phyloP scores from a whole-genome alignment of 2,888 invertebrate genomes.

The Parnassius orleans region DNA sequence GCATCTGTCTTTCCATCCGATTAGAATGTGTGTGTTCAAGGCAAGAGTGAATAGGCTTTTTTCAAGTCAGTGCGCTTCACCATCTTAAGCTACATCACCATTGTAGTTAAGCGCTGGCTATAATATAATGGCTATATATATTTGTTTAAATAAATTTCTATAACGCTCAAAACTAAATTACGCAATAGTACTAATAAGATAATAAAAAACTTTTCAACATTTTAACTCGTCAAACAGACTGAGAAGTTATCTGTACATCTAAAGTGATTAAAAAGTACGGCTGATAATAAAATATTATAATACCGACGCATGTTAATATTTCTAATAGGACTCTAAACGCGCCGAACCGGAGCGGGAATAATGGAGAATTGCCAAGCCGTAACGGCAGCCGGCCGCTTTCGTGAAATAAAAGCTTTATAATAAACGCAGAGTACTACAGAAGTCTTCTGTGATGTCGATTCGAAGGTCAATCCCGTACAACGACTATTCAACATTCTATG shows the following conservation, averaged over 20 bases:
- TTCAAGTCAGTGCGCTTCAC: too few relatives aligned
- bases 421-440: conserved; percentile 31
- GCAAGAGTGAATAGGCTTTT: too few relatives aligned
- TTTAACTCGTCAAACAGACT: conserved; percentile 21
- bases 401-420: conserved; percentile 41
- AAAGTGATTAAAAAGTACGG: conserved; percentile 33
- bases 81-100: too few relatives aligned
- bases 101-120: too few relatives aligned
- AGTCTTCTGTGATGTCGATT: conserved; percentile 11
- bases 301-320: conserved; percentile 54
- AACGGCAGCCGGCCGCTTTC: conserved; percentile 46
- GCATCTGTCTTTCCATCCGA: too few relatives aligned
- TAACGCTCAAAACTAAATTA: too few relatives aligned
- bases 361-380: conserved; percentile 63
- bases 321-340: conserved; percentile 70
- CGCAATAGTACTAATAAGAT: background rate
- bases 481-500: conserved; percentile 18
- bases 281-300: conserved; percentile 43
- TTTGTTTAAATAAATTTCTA: too few relatives aligned
- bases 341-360: conserved; percentile 61
- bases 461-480: conserved; percentile 33
- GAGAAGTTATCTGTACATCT: conserved; percentile 39
- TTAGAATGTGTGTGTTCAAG: too few relatives aligned
- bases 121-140: too few relatives aligned
- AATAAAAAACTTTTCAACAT: conserved; percentile 12